A percentile compares a stretch with the other conserved stretches of the same genome.
These are phyloP conservation scores for Andrena cerasifolii DNA, from an alignment of 1,140 invertebrate genomes.

Conservation along the genomic window DNA sequence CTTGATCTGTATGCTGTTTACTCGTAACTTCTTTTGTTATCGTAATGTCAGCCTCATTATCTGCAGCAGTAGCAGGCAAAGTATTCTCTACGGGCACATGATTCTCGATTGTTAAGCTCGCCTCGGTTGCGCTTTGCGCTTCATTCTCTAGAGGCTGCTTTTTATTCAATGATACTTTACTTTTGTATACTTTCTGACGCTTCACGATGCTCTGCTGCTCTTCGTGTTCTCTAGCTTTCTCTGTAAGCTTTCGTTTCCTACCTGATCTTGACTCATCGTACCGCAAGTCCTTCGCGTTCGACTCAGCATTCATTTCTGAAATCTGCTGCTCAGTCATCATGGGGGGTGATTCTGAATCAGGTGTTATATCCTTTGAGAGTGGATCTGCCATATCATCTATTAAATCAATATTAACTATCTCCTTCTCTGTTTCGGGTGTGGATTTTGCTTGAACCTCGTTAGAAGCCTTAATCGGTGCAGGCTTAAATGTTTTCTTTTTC, in stretches of 20 bases:
- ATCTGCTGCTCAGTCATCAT: slow-evolving; percentile 26
- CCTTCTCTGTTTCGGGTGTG: slow-evolving; percentile 3
- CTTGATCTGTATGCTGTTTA: slow-evolving; percentile 35
- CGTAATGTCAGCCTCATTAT: slow-evolving; percentile 31
- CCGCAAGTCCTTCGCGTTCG: slow-evolving; percentile 38
- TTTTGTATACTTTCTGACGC: slow-evolving; percentile 70
- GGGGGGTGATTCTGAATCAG: background rate
- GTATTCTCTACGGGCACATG: slow-evolving; percentile 13
- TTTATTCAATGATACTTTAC: slow-evolving; percentile 47
- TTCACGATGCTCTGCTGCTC: slow-evolving; percentile 68
- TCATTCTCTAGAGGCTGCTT: slow-evolving; percentile 36
- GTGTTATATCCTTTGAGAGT: slow-evolving; percentile 34
- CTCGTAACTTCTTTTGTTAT: slow-evolving; percentile 23
- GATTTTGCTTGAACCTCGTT: slow-evolving; percentile 14
- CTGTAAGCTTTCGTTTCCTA: slow-evolving; percentile 79
- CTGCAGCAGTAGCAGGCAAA: background rate
- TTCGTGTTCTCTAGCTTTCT: slow-evolving; percentile 79
- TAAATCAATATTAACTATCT: slow-evolving; percentile 33
- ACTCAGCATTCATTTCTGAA: slow-evolving; percentile 17
- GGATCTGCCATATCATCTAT: slow-evolving; percentile 50
- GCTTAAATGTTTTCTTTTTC: slow-evolving; percentile 58
- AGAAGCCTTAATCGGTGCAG: slow-evolving; percentile 23
- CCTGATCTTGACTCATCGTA: slow-evolving; percentile 77
- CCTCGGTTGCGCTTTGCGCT: background rate
- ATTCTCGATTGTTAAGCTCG: slow-evolving; percentile 9